Evolutionary conservation across 2,888 invertebrate species (phyloP).

Genomic region (Euspilapteryx auroguttella): DNA sequence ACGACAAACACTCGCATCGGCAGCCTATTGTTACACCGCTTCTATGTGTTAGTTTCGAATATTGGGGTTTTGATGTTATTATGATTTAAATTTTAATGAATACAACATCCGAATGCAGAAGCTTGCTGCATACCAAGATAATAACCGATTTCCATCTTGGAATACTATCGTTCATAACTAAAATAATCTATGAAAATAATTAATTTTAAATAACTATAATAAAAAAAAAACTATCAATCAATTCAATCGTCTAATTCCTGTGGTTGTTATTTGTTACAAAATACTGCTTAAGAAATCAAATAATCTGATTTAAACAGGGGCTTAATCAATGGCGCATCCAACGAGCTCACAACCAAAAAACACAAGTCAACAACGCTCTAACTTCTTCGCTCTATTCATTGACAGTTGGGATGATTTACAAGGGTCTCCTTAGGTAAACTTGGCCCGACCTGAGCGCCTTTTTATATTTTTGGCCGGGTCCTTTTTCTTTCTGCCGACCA

Average conservation of each 20-base stretch:
- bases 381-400: conserved; percentile 44
- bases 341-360: conserved; percentile 55
- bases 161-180: too few relatives aligned
- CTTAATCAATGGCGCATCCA: too few relatives aligned
- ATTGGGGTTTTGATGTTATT: conserved; percentile 29
- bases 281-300: too few relatives aligned
- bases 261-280: too few relatives aligned
- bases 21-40: conserved; percentile 41
- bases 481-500: conserved; percentile 51
- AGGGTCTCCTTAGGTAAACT: conserved; percentile 60
- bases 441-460: conserved; percentile 49
- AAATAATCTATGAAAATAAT: too few relatives aligned
- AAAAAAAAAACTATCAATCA: too few relatives aligned
- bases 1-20: conserved; percentile 58
- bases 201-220: too few relatives aligned
- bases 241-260: too few relatives aligned
- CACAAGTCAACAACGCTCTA: conserved; percentile 50
- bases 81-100: conserved; percentile 31
- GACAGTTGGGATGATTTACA: conserved; percentile 54
- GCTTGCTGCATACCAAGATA: too few relatives aligned
- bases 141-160: too few relatives aligned
- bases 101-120: conserved; percentile 17
- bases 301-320: too few relatives aligned
- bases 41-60: conserved; percentile 42
- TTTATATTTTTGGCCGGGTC: conserved; percentile 51